Conservation (phyloP, 2,113 vertebrate genomes). For the Numenius arquata region DNA sequence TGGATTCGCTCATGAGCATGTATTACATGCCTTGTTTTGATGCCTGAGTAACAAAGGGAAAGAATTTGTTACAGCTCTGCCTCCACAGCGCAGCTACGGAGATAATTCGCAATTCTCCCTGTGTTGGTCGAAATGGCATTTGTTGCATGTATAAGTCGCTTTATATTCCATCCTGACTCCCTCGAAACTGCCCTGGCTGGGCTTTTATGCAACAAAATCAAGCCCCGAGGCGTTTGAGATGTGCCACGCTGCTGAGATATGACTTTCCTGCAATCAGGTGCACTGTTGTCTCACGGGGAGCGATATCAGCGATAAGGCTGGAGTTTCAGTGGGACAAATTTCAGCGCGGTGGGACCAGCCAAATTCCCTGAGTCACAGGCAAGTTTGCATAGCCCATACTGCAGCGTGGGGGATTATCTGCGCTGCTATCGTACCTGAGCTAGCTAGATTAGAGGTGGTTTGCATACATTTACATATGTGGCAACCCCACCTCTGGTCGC, state of each 20-base stretch:
- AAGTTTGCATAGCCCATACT: neutral
- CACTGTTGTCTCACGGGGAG: neutral
- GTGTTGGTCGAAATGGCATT: neutral
- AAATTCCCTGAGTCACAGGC: neutral
- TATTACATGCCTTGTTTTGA: neutral
- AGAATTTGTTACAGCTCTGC: neutral
- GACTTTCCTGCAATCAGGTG: neutral
- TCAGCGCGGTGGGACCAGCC: neutral
- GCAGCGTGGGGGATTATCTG: neutral
- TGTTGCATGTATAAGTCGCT: neutral
- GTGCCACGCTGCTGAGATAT: neutral
- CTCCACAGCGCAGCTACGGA: neutral
- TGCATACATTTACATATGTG: neutral
- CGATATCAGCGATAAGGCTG: neutral
- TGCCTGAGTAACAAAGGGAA: neutral
- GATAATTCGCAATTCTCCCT: neutral
- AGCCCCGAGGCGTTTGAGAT: neutral
- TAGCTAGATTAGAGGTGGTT: neutral
- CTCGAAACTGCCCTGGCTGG: neutral
- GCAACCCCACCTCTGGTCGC: neutral
- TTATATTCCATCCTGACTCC: neutral
- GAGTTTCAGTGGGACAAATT: slow-evolving; percentile 13
- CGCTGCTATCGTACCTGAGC: neutral
- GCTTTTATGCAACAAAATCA: neutral
- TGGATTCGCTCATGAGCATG: neutral